These are phyloP conservation scores for Philonicus albiceps DNA, from an alignment of 2,888 invertebrate genomes.

Conservation along the genomic window DNA sequence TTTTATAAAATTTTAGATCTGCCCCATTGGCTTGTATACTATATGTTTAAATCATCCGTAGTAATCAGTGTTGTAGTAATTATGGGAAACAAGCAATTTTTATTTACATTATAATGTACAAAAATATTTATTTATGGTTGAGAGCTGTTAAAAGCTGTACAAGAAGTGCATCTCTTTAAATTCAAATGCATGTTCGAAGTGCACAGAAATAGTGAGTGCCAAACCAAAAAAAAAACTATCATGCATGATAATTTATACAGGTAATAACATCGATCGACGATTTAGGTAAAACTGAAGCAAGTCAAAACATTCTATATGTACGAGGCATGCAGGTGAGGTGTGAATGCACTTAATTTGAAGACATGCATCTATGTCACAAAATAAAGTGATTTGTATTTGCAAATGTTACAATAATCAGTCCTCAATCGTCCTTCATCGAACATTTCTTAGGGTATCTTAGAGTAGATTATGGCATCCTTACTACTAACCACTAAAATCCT, in stretches of 20 bases:
- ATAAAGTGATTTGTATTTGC: neutral
- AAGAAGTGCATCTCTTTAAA: neutral
- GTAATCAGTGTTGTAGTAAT: too few species aligned
- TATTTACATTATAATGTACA: neutral
- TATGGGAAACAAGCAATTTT: neutral
- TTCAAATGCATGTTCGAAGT: neutral
- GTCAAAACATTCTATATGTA: neutral
- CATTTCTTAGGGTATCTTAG: slow-evolving; percentile 9
- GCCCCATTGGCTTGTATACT: too few species aligned
- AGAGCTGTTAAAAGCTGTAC: neutral
- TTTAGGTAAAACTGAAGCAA: neutral
- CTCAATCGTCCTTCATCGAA: neutral
- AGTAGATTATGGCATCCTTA: slow-evolving; percentile 23
- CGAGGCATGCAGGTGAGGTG: neutral
- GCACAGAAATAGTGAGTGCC: neutral
- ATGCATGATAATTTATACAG: neutral
- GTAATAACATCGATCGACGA: neutral
- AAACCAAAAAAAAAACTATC: neutral
- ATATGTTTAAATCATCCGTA: too few species aligned
- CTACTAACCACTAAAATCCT: neutral
- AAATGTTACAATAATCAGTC: neutral
- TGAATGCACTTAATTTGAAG: neutral
- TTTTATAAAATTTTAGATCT: too few species aligned
- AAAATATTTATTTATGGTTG: neutral
- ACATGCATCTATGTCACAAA: neutral